A percentile compares a stretch with the other conserved stretches of the same genome.
phyloP scores from a whole-genome alignment of 2,888 invertebrate genomes.

The Caenorhabditis plicata region DNA sequence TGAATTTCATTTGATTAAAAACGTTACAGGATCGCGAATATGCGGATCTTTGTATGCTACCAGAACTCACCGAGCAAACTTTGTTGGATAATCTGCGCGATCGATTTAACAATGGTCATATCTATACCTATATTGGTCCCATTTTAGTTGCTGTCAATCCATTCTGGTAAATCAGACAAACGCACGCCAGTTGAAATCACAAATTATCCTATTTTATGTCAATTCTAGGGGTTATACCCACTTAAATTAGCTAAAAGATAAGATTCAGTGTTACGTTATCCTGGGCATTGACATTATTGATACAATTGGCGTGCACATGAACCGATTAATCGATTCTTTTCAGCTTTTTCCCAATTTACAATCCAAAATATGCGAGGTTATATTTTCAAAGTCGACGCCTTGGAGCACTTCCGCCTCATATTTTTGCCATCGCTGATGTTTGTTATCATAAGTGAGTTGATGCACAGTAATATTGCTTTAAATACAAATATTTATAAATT shows the following conservation, averaged over 20 bases:
- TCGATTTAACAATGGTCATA: conserved; percentile 82
- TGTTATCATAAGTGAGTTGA: conserved; percentile 61
- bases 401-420: conserved; percentile 90
- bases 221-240: too few species aligned
- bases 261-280: too few species aligned
- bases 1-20: too few species aligned
- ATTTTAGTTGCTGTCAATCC: conserved; percentile 89
- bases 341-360: conserved; percentile 90
- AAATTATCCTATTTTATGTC: too few species aligned
- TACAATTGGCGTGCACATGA: too few species aligned
- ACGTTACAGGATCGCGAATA: conserved; percentile 91
- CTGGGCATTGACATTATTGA: too few species aligned
- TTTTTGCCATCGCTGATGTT: conserved; percentile 79
- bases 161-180: conserved; percentile 69
- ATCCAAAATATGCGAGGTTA: conserved; percentile 91
- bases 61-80: conserved; percentile 90
- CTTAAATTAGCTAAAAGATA: too few species aligned
- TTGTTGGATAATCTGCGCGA: conserved; percentile 82
- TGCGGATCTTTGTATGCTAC: conserved; percentile 90
- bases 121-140: conserved; percentile 85
- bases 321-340: too few species aligned
- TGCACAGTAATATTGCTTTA: too few species aligned
- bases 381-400: conserved; percentile 86
- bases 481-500: too few species aligned
- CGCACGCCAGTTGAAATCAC: background rate